Evolutionary conservation across 2,797 vertebrate genomes (phyloP), one percentile per base, ranked within the genome.

Genomic region (Eutrigla gurnardus): DNA sequence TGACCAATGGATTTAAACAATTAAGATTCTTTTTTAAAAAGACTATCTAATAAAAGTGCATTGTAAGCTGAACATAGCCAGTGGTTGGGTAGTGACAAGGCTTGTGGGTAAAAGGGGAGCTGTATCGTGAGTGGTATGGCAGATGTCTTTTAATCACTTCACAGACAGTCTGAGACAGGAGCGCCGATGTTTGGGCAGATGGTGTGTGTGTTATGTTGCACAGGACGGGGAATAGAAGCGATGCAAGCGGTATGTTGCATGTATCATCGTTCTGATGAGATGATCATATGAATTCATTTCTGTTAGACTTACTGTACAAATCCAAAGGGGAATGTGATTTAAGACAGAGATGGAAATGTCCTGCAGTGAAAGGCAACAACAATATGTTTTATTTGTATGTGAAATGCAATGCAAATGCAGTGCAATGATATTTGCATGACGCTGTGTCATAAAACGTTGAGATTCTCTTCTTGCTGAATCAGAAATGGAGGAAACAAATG

Each of bases 61-160:
- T 88, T 74, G 25, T 25, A 25, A 69, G 75, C 49, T 84, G 65
- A 70, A 50, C 60, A 72, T 70, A 83, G 78, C 39, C 37, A 40
- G 35, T 55, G 47, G 77, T 77, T 64, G 49, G 59, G 63, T 71
- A 57, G 7, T 58, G 60, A 70, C 45, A 15, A 70, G 66, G 33
- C 39, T 73, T 81, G 58, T 81, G 75, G 75, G 57, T 75, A 70
- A 77, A 75, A 66, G 70, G 67, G 71, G 74, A 76, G 70, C 74
- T 50, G 50, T 64, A 62, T 86, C 64, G 69, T 78, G 78, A 91
- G 75, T 81, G 76, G 66, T 82, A 63, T 76, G 73, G 86, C 90
- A 91, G 90, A 92, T 91, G 87, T 84, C 53, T 64, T 83, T 77
- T 69, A 88, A 83, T 85, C 65, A 70, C 70, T 55, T 82, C 62